These are phyloP conservation scores for Semotilus atromaculatus DNA, from an alignment of 2,797 vertebrate species.

Conservation along the genomic window DNA sequence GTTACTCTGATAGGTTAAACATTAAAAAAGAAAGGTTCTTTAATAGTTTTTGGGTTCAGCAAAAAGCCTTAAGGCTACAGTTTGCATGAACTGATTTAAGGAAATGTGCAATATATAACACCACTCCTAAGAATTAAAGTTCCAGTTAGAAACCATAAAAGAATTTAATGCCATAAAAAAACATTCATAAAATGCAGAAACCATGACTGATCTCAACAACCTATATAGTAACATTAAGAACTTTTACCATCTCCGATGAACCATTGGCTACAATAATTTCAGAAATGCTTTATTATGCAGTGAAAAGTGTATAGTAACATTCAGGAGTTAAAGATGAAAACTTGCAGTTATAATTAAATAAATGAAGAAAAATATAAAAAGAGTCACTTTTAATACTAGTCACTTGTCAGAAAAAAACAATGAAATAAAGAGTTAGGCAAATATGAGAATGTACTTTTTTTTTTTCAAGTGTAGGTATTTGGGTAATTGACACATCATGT, in stretches of 20 bases:
- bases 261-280: not conserved
- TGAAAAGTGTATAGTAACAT: not conserved
- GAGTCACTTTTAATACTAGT: not conserved
- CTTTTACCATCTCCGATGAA: not conserved
- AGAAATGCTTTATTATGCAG: not conserved
- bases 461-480: not conserved
- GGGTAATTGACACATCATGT: slow-evolving; percentile 61
- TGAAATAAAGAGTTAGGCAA: not conserved
- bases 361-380: no score
- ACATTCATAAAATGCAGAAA: not conserved
- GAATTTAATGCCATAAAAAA: not conserved
- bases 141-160: not conserved
- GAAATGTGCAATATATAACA: not conserved
- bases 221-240: not conserved
- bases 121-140: not conserved
- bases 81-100: not conserved
- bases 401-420: not conserved
- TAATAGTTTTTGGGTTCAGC: not conserved
- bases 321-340: not conserved
- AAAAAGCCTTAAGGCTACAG: not conserved
- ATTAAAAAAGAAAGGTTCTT: not conserved
- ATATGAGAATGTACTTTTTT: not conserved
- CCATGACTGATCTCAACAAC: not conserved
- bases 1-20: slow-evolving; percentile 2
- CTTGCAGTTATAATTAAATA: not conserved